Base-by-base conservation (phyloP, 2,113 vertebrate species). In the Catagonus wagneri region DNA sequence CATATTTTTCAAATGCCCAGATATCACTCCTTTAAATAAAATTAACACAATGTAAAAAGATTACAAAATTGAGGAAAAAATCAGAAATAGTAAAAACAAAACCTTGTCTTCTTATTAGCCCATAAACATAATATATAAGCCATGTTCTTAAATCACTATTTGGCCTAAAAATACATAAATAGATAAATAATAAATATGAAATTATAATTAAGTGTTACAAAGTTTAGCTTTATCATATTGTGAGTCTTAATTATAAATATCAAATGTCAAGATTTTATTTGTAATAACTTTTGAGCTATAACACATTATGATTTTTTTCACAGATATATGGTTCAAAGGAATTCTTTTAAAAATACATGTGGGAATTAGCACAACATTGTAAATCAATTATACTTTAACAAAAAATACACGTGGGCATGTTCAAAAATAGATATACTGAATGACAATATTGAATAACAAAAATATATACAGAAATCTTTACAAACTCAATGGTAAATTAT, bases 171-270 rank as follows among this genome's bases (percentile, higher is more conserved):
- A 69, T 93, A 1, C 50, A 1, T 61, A 76, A 93, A 91, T 58
- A 76, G 92, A 91, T 58, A 94, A 96, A 72, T 79, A 81, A 90
- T 71, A 69, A 94, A 83, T 87, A 2, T 50, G 13, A 93, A 96
- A 84, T 65, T 50, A 85, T n/a, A 90, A 60, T 72, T 84, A 92
- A 65, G 63, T 63, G 72, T 20, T 89, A 61, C 66, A 0, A 87
- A 95, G 39, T 15, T 92, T 60, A 94, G 76, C 25, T 93, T 71
- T 92, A 25, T 75, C 25, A 92, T 63, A 69, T 90, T 76, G 54
- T 90, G 4, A 68, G 56, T 81, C 95, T 92, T 93, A 76, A 79
- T 75, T 44, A 72, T 80, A 95, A 94, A 63, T 79, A 75, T 61
- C 71, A 2, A 34, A 84, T 94, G 36, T 32, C n/a, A 84, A 61